Percentiles rank a stretch among this genome's conserved stretches.
phyloP scores from a whole-genome alignment of 2,797 vertebrate species.

The Carduelis carduelis region DNA sequence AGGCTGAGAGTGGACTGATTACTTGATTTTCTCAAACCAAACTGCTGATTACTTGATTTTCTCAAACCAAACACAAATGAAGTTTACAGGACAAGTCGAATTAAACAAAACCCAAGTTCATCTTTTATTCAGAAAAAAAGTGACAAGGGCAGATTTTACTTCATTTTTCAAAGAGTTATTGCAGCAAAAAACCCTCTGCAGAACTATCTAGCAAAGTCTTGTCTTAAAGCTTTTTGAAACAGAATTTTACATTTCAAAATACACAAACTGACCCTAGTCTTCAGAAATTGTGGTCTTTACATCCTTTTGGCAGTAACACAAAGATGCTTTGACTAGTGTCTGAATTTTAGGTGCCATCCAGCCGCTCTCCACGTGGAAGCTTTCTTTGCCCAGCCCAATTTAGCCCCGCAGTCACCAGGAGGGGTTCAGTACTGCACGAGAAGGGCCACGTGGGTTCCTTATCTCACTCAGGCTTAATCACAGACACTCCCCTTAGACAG shows the following conservation, averaged over 20 bases:
- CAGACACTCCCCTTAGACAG: background rate
- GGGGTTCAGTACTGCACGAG: background rate
- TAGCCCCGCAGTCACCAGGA: background rate
- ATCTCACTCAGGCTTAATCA: background rate
- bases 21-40: background rate
- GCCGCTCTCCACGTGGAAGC: background rate
- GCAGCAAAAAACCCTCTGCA: background rate
- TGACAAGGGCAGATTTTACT: background rate
- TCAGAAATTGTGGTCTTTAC: background rate
- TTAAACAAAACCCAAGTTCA: constrained; percentile 16
- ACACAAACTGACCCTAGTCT: background rate
- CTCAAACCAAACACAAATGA: background rate
- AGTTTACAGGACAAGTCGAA: background rate
- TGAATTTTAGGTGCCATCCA: background rate
- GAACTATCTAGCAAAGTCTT: background rate
- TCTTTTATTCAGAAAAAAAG: background rate
- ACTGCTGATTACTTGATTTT: background rate
- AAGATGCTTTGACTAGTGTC: background rate
- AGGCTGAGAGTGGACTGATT: background rate
- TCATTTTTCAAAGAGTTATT: background rate
- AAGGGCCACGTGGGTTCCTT: background rate
- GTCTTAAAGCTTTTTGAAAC: background rate
- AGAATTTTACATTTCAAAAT: background rate
- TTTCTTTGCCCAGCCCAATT: background rate
- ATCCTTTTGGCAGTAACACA: background rate